Evolutionary conservation across 2,888 invertebrate species (phyloP).

Genomic region (Hedya salicella): DNA sequence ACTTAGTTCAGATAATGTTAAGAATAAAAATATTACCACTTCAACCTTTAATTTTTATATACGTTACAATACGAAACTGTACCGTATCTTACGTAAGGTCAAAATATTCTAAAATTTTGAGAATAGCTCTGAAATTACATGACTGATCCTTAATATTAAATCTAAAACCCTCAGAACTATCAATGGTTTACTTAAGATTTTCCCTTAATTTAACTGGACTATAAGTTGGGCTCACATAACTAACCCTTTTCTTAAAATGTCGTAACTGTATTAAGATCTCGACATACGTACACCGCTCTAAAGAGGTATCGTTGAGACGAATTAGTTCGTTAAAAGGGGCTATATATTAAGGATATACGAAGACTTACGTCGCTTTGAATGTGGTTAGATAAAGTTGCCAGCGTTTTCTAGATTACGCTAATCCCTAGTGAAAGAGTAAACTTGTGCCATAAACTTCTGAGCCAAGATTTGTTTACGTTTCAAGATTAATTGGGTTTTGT

Average conservation of each 20-base stretch:
- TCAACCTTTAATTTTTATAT: too few species aligned
- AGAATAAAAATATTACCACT: too few species aligned
- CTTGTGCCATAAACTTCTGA: neutral
- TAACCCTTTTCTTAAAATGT: neutral
- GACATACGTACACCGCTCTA: neutral
- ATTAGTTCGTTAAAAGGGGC: neutral
- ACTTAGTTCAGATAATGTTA: too few species aligned
- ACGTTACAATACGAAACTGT: too few species aligned
- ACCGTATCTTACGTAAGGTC: too few species aligned
- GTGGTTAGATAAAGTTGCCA: neutral
- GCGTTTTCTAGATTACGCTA: neutral
- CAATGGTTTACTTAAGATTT: too few species aligned
- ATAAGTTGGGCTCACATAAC: neutral
- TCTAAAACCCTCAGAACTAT: too few species aligned
- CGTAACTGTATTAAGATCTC: neutral
- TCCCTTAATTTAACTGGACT: too few species aligned
- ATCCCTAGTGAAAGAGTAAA: slow-evolving; percentile 1
- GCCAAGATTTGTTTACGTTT: neutral
- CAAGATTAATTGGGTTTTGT: neutral
- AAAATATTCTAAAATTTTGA: too few species aligned
- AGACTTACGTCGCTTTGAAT: neutral
- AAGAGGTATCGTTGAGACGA: neutral
- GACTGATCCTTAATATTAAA: too few species aligned
- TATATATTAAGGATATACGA: neutral
- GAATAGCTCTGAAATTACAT: too few species aligned